Percentiles rank a stretch among this genome's conserved stretches.
Conservation (phyloP, 2,888 invertebrate species). For the Oscheius sp. region DNA sequence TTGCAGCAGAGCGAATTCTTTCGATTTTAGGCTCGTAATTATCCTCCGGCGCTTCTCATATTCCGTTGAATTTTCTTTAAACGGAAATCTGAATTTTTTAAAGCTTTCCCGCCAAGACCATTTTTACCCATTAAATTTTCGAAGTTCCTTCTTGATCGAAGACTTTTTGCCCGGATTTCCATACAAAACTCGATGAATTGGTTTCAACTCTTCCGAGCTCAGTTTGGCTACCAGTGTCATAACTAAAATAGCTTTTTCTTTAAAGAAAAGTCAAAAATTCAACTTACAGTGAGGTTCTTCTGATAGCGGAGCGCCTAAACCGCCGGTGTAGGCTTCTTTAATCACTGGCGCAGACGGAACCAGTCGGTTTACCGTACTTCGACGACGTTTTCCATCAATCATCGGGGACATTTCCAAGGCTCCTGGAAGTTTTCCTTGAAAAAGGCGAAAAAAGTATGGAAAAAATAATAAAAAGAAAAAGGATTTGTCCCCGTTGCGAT, state of each 20-base stretch:
- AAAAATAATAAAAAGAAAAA: no score
- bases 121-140: conserved; percentile 13
- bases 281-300: not conserved
- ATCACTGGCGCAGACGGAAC: not conserved
- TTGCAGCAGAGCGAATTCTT: not conserved
- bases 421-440: not conserved
- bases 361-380: not conserved
- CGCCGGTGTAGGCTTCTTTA: conserved; percentile 6
- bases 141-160: conserved; percentile 8
- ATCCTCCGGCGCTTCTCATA: not conserved
- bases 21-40: not conserved
- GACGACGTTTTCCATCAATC: conserved; percentile 17
- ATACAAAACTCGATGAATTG: conserved; percentile 5
- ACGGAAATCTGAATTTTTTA: conserved; percentile 2
- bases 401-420: conserved; percentile 7
- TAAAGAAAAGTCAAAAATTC: not conserved
- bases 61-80: not conserved
- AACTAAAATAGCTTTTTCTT: not conserved
- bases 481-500: no score
- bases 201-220: not conserved
- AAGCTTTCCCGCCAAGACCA: not conserved
- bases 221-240: not conserved
- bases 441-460: no score
- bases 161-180: not conserved
- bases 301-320: not conserved